A percentile compares a stretch with the other conserved stretches of the same genome.
Conservation (phyloP, 2,113 vertebrate genomes). For the Ciconia maguari region DNA sequence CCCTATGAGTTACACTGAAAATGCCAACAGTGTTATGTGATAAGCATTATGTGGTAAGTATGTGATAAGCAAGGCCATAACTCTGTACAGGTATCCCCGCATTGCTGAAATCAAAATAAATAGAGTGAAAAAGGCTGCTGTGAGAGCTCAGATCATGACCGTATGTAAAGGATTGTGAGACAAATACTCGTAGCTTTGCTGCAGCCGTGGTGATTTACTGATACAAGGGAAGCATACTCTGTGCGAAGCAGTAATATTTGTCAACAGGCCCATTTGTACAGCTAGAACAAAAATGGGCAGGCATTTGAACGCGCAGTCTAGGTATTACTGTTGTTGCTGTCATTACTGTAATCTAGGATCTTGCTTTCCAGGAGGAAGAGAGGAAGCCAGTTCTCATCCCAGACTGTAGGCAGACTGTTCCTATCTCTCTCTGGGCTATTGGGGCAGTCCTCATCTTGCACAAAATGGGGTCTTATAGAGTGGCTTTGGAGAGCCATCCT, state of each 20-base stretch:
- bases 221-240: background rate
- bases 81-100: background rate
- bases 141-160: background rate
- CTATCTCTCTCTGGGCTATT: background rate
- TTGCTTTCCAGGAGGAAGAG: background rate
- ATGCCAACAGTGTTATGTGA: background rate
- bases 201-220: background rate
- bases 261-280: background rate
- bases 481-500: background rate
- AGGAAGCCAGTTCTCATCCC: background rate
- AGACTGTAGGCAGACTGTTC: background rate
- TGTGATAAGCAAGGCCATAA: background rate
- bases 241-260: background rate
- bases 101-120: background rate
- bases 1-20: background rate
- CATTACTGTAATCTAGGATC: background rate
- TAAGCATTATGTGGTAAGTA: background rate
- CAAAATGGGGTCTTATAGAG: background rate
- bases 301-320: background rate
- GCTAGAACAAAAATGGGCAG: background rate
- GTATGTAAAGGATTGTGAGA: background rate
- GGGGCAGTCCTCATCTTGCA: background rate
- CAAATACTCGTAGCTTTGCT: background rate
- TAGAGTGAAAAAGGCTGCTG: background rate
- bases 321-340: background rate